phyloP scores from a whole-genome alignment of 2,113 vertebrate genomes.

The Neotoma lepida region DNA sequence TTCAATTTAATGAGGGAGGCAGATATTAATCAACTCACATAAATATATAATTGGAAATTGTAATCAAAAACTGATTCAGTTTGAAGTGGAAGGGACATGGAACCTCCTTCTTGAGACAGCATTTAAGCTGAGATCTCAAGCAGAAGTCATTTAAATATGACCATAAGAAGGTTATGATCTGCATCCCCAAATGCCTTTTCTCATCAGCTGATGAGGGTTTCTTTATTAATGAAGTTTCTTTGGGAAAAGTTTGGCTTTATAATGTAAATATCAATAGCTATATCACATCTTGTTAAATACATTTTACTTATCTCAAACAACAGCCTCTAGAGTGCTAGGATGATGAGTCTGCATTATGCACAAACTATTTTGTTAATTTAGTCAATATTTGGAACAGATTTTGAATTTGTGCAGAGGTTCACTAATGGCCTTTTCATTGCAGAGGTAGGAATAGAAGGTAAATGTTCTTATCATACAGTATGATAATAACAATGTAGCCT shows the following conservation, averaged over 20 bases:
- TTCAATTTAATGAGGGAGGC: conserved; percentile 9
- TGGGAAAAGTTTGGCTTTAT: background rate
- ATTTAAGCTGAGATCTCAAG: conserved; percentile 12
- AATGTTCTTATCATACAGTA: background rate
- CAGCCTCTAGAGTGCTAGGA: background rate
- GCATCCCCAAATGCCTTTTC: background rate
- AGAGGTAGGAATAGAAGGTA: background rate
- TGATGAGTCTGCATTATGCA: background rate
- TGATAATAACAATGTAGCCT: background rate
- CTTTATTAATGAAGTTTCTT: background rate
- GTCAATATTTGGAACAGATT: background rate
- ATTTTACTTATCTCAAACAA: background rate
- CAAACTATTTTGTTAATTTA: background rate
- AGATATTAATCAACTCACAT: background rate
- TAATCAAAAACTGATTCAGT: conserved; percentile 11
- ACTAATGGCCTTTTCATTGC: background rate
- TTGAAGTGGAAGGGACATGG: background rate
- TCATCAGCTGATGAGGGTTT: background rate
- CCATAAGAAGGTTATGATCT: background rate
- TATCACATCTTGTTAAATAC: background rate
- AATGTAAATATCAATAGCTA: background rate
- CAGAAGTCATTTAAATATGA: background rate
- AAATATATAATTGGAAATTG: conserved; percentile 37
- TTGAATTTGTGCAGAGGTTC: background rate
- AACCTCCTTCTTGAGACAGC: background rate